Base-by-base conservation (phyloP, 1,140 invertebrate genomes). In the Musca vetustissima region DNA sequence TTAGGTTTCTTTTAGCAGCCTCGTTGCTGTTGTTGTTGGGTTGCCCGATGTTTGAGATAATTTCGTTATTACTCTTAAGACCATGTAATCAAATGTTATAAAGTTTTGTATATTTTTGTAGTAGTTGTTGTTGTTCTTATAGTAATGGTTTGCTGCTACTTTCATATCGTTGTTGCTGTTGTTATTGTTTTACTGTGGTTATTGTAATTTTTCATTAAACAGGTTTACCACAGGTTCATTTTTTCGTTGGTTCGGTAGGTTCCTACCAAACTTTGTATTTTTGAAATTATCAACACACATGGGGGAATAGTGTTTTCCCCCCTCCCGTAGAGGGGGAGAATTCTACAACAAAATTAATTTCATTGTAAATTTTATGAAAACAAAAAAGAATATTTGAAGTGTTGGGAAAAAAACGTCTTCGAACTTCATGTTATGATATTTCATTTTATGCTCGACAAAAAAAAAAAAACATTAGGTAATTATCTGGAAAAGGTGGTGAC, bases 31-130 rank as follows among this genome's bases (percentile, higher is more conserved):
- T 36, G 15, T 43, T 43, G 6, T 11, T 43, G 36, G 6, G 9
- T 13, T 61, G n/a, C 7, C 36, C 17, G 57, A 61, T 61, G 57
- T 61, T 61, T 61, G 36, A 61, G 57, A 61, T 61, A 61, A 61
- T 61, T 61, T 61, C 57, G 57, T 61, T 61, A 61, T 61, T 61
- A 61, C 28, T 61, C 36, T 61, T 61, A 61, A 61, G 28, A 61
- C 57, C 22, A n/a, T 36, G 57, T 61, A 61, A 61, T 61, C 57
- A 61, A 61, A 61, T 43, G 57, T 61, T 61, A 61, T 61, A 61
- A 61, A 61, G 25, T 43, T 43, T 43, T 4, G 36, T 43, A 8
- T 6, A 11, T 43, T 43, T 43, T 43, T 43, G 36, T 43, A 8
- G 36, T 7, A 2, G 11, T 6, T 43, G 11, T 43, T 43, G 11